Evolutionary conservation across 64 coral and sea anemone genomes (phyloP), one percentile per base, ranked within the genome.

Genomic region (Actinia equina): DNA sequence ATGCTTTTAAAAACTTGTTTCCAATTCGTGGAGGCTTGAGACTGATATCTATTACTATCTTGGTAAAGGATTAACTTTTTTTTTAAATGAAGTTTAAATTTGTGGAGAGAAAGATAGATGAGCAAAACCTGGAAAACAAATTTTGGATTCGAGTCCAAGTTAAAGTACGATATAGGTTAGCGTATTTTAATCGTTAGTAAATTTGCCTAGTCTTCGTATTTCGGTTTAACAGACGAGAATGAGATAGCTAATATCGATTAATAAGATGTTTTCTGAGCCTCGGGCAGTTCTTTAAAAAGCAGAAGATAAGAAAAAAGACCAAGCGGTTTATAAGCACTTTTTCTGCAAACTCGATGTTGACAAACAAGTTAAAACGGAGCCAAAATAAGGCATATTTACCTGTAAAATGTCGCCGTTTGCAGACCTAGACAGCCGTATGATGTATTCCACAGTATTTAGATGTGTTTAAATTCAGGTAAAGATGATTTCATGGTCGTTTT

Each of bases 351-450:
- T 37, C 65, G 15, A 74, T 74, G 69, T 74, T 74, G 69, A 74
- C 69, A 74, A 74, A 74, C 69, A 74, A 74, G 69, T 30, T 41
- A 26, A 74, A 74, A 30, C 25, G n/a, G 69, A 74, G 69, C 69
- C 69, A 74, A 74, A 74, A 74, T 74, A 74, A 12, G 1, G 11
- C 7, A 41, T 30, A 41, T 71, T 74, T 74, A 74, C 69, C 69
- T 74, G 69, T 30, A 30, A 57, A 74, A 74, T 37, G 23, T 30
- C 25, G 26, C 69, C 69, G 69, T 74, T 3, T 74, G 69, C 26
- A 74, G 23, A 41, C 25, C 27, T 74, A 74, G 26, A 14, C 13
- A 41, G 41, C 69, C 10, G 23, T 27, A 26, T 13, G 15, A 41
- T 74, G 11, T 74, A 41, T 41, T 74, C 69, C 26, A 25, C 10